Conservation (phyloP, 2,888 invertebrate species). For the Drosophila nigricruria region DNA sequence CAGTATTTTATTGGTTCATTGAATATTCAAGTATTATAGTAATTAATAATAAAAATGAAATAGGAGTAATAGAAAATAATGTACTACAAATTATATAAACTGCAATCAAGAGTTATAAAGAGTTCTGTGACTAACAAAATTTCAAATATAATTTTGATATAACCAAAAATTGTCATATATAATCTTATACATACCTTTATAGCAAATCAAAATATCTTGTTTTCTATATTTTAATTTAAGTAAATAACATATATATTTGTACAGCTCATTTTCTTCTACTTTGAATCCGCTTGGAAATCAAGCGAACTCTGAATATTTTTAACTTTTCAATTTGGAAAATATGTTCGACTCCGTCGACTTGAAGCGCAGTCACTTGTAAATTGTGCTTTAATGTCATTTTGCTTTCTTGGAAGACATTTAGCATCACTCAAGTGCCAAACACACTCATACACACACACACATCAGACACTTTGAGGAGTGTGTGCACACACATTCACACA, state of each 20-base stretch:
- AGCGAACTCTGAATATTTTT: neutral
- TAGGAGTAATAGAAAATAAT: neutral
- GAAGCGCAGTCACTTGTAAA: conserved; percentile 32
- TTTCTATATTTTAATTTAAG: neutral
- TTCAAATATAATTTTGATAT: too few species aligned
- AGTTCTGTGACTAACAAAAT: too few species aligned
- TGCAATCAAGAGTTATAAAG: too few species aligned
- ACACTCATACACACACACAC: conserved; percentile 6
- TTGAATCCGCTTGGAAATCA: neutral
- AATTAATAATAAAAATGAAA: neutral
- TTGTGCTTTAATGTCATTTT: conserved; percentile 37
- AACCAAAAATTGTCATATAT: too few species aligned
- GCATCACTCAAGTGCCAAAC: conserved; percentile 36
- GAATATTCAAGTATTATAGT: neutral
- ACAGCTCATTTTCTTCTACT: neutral
- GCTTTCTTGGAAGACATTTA: conserved; percentile 41
- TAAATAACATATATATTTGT: neutral
- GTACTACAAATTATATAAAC: neutral
- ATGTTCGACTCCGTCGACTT: neutral
- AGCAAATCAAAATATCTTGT: too few species aligned
- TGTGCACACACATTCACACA: conserved; percentile 1
- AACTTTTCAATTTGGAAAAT: conserved; percentile 2
- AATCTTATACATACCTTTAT: too few species aligned
- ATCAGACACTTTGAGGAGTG: conserved; percentile 1
- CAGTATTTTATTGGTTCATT: neutral